Base-by-base conservation (phyloP, 92 coral and sea anemone genomes). In the Zoanthus sansibaricus region DNA sequence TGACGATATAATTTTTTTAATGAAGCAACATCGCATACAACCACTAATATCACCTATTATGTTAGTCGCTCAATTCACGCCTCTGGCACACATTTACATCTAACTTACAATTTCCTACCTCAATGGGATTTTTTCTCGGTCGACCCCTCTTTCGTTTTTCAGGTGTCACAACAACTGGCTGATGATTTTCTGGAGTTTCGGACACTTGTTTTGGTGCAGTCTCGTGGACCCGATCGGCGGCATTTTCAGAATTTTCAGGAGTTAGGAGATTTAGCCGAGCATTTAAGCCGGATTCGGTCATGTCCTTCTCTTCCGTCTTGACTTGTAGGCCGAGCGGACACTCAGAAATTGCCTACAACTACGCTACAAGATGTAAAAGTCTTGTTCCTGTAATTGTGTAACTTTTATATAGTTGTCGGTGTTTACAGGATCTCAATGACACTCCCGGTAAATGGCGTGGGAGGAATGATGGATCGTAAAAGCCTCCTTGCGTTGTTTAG, bases 71-170 rank as follows among this genome's bases (percentile, higher is more conserved):
- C 47, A 82, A 30, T 80, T 54, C 89, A 86, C 72, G 51, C 83
- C 49, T 69, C 30, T 73, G 88, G 25, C 49, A 7, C 83, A 62
- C 64, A 76, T 75, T 61, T 18, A 61, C 83, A 75, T 78, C 32
- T 56, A 69, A 69, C 59, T 71, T 48, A 86, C 89, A 56, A 62
- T 76, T 32, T 62, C 92, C 73, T 86, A 94, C 98, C 95, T 92
- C 96, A 14, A 90, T 85, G 31, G 89, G 91, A 66, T 87, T 86
- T 76, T 91, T 96, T 75, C 90, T 84, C 69, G 98, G 96, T 74
- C 96, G 86, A 32, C 98, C 98, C 76, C 95, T 76, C 88, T 93
- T 96, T 20, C 93, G 92, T 71, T 92, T 94, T 59, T 84, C 91
- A 70, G 92, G 90, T 52, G 91, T 76, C 86, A 88, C 89, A 90